Conservation (phyloP, 2,113 vertebrate genomes). For the Anolis carolinensis region DNA sequence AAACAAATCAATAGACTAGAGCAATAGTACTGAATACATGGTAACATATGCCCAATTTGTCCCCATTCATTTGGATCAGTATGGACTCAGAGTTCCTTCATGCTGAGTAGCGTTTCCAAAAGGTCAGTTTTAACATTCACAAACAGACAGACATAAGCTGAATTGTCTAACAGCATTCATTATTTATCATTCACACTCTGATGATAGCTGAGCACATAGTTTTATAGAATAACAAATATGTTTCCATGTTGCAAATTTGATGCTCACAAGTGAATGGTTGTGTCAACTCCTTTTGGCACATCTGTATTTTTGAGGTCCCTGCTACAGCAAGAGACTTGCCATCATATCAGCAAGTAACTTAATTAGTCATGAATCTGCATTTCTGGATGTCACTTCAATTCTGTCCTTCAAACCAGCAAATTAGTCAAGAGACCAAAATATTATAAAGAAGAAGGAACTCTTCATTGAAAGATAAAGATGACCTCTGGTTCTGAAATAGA, state of each 20-base stretch:
- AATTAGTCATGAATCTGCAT: slow-evolving; percentile 52
- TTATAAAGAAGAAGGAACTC: slow-evolving; percentile 46
- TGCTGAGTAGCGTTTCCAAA: not conserved
- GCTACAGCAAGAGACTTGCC: slow-evolving; percentile 41
- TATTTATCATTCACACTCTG: slow-evolving; percentile 38
- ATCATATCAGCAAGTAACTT: slow-evolving; percentile 47
- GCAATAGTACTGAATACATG: not conserved
- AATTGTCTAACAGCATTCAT: not conserved
- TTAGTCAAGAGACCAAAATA: slow-evolving; percentile 43
- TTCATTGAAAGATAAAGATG: slow-evolving; percentile 43
- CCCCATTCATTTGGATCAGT: not conserved
- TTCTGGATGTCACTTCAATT: slow-evolving; percentile 51
- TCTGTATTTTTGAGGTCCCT: slow-evolving; percentile 52
- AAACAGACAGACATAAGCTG: not conserved
- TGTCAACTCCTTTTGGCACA: slow-evolving; percentile 44
- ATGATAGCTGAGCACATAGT: slow-evolving; percentile 34
- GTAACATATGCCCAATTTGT: not conserved
- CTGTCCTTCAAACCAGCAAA: slow-evolving; percentile 45
- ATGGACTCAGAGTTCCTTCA: not conserved
- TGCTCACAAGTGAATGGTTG: slow-evolving; percentile 37
- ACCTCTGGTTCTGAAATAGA: slow-evolving; percentile 59
- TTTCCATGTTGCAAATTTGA: slow-evolving; percentile 46
- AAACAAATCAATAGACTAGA: not conserved
- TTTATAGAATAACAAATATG: slow-evolving; percentile 45
- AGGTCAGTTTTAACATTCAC: not conserved